Base-by-base conservation (phyloP, 2,797 vertebrate genomes). In the Chloroceryle amazona region DNA sequence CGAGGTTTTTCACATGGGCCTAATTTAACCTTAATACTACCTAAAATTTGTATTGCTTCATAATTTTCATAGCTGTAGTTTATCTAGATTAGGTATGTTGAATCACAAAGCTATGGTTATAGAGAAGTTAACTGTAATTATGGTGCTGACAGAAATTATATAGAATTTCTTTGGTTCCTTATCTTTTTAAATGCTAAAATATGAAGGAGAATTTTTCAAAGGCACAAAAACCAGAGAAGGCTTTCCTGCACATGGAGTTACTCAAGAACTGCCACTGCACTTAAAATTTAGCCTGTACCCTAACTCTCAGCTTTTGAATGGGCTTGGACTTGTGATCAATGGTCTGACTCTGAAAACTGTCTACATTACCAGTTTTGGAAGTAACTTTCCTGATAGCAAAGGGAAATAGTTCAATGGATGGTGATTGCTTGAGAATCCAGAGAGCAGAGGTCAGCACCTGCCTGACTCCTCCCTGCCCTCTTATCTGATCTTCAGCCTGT, bases 401-500 rank as follows among this genome's bases (percentile, higher is more conserved):
- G 10, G 9, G 46, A 52, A 75, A 28, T 3, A n/a, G 13, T 11
- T 31, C 22, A 39, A 41, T 18, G 15, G 13, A 35, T 39, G 49
- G 26, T 19, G 21, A 4, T 81, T 73, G 10, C 31, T 49, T 41
- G 9, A 29, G 13, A 58, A 31, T 11, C 10, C 1, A 3, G 35
- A 10, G 2, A 66, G 7, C 0, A 0, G 8, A 23, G 25, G 6
- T 58, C 46, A 81, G 49, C 0, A 0, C 3, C 52, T 74, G 41
- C 41, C 28, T 17, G 11, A 3, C 13, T 15, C 10, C 1, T 81
- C 22, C 14, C 26, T 15, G 14, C 23, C 26, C 23, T 60, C 20
- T 31, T 65, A 3, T 11, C 13, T 70, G n/a, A 16, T 31, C 10
- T 57, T 61, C 28, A 62, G 61, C 22, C 65, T 33, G 1, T 26